Percentiles rank a stretch among this genome's conserved stretches.
Evolutionary conservation across 2,888 invertebrate genomes (phyloP).

Genomic region (Meiosimyza decipiens): DNA sequence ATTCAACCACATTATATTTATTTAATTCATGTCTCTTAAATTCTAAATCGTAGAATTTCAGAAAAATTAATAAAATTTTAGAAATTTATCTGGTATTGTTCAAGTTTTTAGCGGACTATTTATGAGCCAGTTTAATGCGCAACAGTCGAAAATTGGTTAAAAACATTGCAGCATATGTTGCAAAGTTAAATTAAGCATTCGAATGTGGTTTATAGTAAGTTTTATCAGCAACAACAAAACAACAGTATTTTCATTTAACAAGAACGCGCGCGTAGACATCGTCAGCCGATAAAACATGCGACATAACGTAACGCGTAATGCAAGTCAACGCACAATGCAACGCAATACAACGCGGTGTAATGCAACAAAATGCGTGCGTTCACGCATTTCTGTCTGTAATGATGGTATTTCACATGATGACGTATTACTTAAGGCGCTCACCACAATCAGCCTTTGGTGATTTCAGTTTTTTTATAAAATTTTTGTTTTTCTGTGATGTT

Average conservation of each 20-base stretch:
- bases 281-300: conserved; percentile 18
- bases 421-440: conserved; percentile 44
- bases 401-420: conserved; percentile 47
- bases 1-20: too few relatives aligned
- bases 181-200: too few relatives aligned
- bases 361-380: conserved; percentile 43
- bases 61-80: too few relatives aligned
- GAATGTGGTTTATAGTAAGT: too few relatives aligned
- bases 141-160: too few relatives aligned
- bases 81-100: too few relatives aligned
- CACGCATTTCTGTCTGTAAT: conserved; percentile 46
- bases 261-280: conserved; percentile 7
- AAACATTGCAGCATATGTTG: too few relatives aligned
- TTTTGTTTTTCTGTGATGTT: conserved; percentile 23
- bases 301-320: background rate
- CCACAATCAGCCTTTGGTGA: conserved; percentile 17
- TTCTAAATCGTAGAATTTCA: too few relatives aligned
- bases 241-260: conserved; percentile 13
- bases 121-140: too few relatives aligned
- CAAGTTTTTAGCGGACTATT: too few relatives aligned
- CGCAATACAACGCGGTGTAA: conserved; percentile 10
- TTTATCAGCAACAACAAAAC: background rate
- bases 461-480: conserved; percentile 15
- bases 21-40: too few relatives aligned
- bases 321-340: background rate